A percentile compares a stretch with the other conserved stretches of the same genome.
Evolutionary conservation across 2,797 vertebrate genomes (phyloP).

Genomic region (Gorsachius magnificus): DNA sequence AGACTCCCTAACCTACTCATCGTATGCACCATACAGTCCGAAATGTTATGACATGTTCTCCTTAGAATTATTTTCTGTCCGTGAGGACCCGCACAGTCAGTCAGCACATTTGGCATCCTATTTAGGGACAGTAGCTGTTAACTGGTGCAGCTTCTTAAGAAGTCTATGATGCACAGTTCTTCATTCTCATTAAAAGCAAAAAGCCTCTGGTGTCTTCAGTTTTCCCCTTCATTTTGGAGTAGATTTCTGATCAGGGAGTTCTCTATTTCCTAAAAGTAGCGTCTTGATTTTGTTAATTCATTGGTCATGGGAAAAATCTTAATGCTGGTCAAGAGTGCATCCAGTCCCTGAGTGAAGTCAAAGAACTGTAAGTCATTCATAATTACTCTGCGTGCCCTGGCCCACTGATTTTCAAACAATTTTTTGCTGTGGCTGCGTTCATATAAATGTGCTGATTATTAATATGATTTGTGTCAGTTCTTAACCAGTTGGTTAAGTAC

Average conservation of each 20-base stretch:
- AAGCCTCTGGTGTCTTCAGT: neutral
- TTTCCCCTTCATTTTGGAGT: neutral
- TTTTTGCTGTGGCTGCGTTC: slow-evolving; percentile 5
- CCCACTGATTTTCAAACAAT: neutral
- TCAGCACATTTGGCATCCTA: neutral
- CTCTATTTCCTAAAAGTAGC: neutral
- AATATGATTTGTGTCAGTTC: neutral
- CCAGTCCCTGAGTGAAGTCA: neutral
- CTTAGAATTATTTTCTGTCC: neutral
- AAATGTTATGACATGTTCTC: neutral
- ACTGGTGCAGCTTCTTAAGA: neutral
- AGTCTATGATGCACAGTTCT: neutral
- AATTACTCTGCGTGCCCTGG: neutral
- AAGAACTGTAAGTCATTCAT: slow-evolving; percentile 38
- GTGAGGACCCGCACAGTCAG: neutral
- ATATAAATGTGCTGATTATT: neutral
- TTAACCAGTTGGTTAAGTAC: neutral
- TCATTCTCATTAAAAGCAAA: neutral
- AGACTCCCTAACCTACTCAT: neutral
- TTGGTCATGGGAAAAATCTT: slow-evolving; percentile 4
- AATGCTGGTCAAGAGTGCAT: neutral
- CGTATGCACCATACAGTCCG: neutral
- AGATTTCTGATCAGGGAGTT: neutral
- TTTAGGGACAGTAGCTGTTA: neutral
- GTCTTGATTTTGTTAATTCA: slow-evolving; percentile 13